Base-by-base conservation (phyloP, 2,888 invertebrate genomes). In the Harpalus rufipes region DNA sequence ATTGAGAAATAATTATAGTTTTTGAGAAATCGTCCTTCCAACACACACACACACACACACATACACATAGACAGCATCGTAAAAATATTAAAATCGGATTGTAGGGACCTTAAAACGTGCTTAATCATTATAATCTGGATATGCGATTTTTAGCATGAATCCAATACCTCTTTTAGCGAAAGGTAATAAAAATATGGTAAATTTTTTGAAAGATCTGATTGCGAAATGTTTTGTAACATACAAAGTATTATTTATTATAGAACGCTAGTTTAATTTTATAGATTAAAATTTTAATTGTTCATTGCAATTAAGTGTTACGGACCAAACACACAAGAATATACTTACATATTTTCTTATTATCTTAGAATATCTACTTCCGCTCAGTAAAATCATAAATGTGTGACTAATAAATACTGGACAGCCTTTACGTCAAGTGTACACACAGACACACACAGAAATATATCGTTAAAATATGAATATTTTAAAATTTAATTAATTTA, bases 381-480 rank as follows among this genome's bases (percentile, higher is more conserved):
- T 84, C 84, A 59, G 84, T 84, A 84, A 84, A 84, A 84, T 84
- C 84, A 84, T 84, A 84, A 84, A 41, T 51, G 84, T 84, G 84
- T 84, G 84, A 84, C 84, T 84, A 84, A 84, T 84, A 84, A 84
- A 84, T 84, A 63, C 84, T 61, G 84, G 78, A 81, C 78, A 78
- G 41, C 78, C 56, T 78, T 74, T 78, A 58, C 78, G 78, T 78
- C 74, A 74, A 74, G 74, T 74, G 51, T 74, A 78, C 58, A 18
- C 58, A 76, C 25, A 78, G 25, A 32, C 76, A 44, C 56, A 44
- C 56, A 76, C 78, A 58, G n/a, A 78, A 39, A 41, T 44, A 44
- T 74, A 68, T 68, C 68, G 68, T 68, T 68, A 39, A 68, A 32
- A 68, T 68, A 74, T 74, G 72, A 74, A 74, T 74, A 74, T 74